Percentiles rank a stretch among this genome's conserved stretches.
These are phyloP conservation scores for Apus apus DNA, from an alignment of 2,113 vertebrate species.

Conservation along the genomic window DNA sequence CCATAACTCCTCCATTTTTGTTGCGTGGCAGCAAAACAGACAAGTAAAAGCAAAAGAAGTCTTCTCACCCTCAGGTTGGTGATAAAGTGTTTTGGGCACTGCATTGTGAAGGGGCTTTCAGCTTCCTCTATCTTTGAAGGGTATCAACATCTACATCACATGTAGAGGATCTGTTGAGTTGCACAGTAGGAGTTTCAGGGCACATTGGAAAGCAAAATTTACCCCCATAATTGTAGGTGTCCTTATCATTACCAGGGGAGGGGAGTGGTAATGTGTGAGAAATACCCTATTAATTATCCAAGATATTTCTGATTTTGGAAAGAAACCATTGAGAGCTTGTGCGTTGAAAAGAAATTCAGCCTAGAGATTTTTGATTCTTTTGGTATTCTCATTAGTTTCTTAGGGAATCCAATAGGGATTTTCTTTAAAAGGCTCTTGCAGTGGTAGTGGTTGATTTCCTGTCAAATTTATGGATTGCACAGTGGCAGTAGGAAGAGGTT, in stretches of 20 bases:
- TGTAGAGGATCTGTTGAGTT: background rate
- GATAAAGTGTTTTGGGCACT: background rate
- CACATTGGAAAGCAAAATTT: background rate
- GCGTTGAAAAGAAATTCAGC: background rate
- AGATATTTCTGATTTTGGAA: background rate
- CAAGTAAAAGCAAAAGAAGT: background rate
- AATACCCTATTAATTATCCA: background rate
- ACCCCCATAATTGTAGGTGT: background rate
- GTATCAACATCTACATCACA: background rate
- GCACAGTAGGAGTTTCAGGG: background rate
- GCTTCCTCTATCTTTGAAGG: background rate
- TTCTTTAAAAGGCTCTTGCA: slow-evolving; percentile 46
- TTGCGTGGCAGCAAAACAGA: background rate
- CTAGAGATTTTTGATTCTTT: background rate
- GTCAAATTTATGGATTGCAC: slow-evolving; percentile 48
- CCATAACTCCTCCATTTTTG: background rate
- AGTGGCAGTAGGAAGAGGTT: slow-evolving; percentile 18
- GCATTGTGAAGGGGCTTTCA: background rate
- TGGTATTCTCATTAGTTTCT: background rate
- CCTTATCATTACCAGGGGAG: background rate
- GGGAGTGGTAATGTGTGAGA: background rate
- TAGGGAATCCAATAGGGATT: background rate
- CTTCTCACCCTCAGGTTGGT: background rate
- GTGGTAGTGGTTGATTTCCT: slow-evolving; percentile 50
- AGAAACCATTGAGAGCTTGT: background rate